Evolutionary conservation across 2,113 vertebrate species (phyloP), one percentile per base, ranked within the genome.

Genomic region (Verasper variegatus): DNA sequence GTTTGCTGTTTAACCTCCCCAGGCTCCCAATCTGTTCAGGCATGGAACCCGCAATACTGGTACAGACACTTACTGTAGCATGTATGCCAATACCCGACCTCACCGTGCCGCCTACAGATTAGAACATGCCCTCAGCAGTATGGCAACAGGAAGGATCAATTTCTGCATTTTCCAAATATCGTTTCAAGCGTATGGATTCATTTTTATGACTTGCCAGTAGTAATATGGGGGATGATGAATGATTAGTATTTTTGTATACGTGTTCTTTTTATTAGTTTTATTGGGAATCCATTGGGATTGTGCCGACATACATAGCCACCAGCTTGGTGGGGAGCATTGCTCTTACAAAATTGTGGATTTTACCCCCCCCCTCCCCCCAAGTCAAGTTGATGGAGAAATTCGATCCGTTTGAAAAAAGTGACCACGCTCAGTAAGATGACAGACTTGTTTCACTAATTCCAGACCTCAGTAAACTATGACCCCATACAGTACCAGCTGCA

Each of bases 381-480:
- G 63, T 81, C 68, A 68, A 76, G 59, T 24, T 47, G 73, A 88
- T 52, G 75, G 37, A 82, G 89, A 72, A 63, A 83, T 61, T 20
- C 69, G 76, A 81, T 78, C 82, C 74, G 57, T 68, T 82, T 67
- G 74, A 74, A 84, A 82, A 85, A 89, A 90, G 78, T 78, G 72
- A 76, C 26, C 13, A 2, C 69, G 76, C 86, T 82, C 71, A 59
- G 79, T 51, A 37, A 82, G 84, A 89, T 80, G 86, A 82, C 86
- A 67, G 78, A 73, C 70, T 87, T 87, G 80, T 91, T 91, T 89
- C 85, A 87, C 78, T 83, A 79, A 80, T 85, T 86, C 90, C 71
- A 85, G 87, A 84, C 81, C 82, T 87, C 78, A 27, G 78, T 92
- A 92, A 92, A 91, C 87, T 78, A 69, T 90, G 82, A 88, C 76